phyloP scores from a whole-genome alignment of 2,888 invertebrate genomes.

The Pimpla rufipes region DNA sequence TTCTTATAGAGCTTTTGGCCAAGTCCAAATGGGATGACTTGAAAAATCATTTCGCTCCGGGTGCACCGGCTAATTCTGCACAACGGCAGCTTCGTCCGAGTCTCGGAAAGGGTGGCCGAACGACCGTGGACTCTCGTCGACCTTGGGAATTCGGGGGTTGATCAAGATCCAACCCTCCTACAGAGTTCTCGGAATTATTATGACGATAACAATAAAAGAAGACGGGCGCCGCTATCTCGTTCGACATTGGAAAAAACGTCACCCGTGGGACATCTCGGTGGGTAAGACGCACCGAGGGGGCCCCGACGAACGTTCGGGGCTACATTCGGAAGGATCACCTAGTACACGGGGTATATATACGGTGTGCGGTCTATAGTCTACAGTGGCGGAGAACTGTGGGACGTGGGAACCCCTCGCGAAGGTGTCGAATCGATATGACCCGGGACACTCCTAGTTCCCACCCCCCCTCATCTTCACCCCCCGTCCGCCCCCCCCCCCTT shows the following conservation, averaged over 20 bases:
- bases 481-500: background rate
- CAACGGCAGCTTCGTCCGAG: background rate
- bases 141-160: constrained; percentile 29
- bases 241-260: constrained; percentile 48
- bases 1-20: no score
- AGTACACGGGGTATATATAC: background rate
- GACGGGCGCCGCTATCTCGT: constrained; percentile 37
- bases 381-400: constrained; percentile 2
- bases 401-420: constrained; percentile 45
- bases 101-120: background rate
- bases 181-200: constrained; percentile 56
- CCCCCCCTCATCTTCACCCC: background rate
- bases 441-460: constrained; percentile 47
- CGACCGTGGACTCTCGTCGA: constrained; percentile 10
- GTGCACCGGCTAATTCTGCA: background rate
- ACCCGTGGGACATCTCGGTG: constrained; percentile 41
- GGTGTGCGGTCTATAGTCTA: background rate
- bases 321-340: constrained; percentile 25
- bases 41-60: no score
- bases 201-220: constrained; percentile 49
- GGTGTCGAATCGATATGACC: constrained; percentile 68
- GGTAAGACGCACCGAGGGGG: background rate
- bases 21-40: no score
- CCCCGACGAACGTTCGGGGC: background rate
- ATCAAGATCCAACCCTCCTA: constrained; percentile 56